Evolutionary conservation across 2,888 invertebrate genomes (phyloP).

Genomic region (Temnothorax rugatulus): DNA sequence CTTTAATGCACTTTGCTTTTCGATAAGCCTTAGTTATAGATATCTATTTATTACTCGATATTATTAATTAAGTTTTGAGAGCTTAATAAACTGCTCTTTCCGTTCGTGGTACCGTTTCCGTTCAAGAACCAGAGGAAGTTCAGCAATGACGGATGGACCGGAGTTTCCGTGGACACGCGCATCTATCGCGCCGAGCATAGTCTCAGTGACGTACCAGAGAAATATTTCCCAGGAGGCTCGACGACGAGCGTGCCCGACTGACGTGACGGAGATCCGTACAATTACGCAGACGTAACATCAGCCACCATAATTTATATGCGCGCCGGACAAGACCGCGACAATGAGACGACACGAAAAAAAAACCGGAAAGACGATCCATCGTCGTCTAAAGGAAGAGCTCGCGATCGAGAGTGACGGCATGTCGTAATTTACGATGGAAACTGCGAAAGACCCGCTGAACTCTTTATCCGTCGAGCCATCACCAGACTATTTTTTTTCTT

Average conservation of each 20-base stretch:
- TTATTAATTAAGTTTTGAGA: background rate
- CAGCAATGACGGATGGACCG: conserved; percentile 36
- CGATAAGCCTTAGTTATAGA: background rate
- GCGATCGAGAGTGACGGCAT: conserved; percentile 35
- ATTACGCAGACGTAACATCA: conserved; percentile 45
- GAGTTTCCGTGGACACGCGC: conserved; percentile 35
- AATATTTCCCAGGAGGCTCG: conserved; percentile 48
- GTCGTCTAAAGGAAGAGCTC: conserved; percentile 29
- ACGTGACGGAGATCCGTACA: conserved; percentile 44
- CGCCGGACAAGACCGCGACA: conserved; percentile 70
- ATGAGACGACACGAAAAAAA: conserved; percentile 62
- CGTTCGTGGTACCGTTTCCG: background rate
- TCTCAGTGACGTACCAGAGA: conserved; percentile 15
- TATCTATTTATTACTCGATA: background rate
- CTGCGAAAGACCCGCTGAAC: conserved; percentile 49
- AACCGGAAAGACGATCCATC: conserved; percentile 44
- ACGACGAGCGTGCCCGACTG: conserved; percentile 31
- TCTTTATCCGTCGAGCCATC: conserved; percentile 60
- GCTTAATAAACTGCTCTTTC: conserved; percentile 3
- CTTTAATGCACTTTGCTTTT: background rate
- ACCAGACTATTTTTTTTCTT: conserved; percentile 4
- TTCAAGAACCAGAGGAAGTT: background rate
- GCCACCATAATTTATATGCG: conserved; percentile 52
- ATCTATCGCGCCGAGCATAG: conserved; percentile 25
- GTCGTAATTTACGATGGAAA: conserved; percentile 65